Conservation (phyloP, 2,113 vertebrate genomes). For the Siniperca knerii region DNA sequence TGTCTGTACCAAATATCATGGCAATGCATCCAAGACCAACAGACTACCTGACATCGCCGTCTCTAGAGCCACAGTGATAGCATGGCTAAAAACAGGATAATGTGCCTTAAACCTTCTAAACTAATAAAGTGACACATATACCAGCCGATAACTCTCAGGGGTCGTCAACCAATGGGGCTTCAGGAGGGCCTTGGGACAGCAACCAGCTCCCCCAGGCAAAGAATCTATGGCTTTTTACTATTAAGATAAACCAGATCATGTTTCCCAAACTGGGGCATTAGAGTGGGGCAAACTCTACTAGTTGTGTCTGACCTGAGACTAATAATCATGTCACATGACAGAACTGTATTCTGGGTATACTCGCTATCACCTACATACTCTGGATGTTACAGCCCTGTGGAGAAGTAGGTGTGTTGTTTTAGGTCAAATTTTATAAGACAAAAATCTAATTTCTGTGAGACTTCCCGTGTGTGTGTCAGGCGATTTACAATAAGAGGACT, state of each 20-base stretch:
- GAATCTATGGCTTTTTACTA: constrained; percentile 66
- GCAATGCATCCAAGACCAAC: background rate
- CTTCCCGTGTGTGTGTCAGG: background rate
- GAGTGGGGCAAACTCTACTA: constrained; percentile 55
- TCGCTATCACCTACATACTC: background rate
- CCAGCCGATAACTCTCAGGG: constrained; percentile 30
- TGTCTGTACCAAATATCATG: background rate
- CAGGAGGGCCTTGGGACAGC: constrained; percentile 36
- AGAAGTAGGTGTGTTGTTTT: constrained; percentile 2
- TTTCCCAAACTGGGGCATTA: constrained; percentile 76
- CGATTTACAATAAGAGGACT: background rate
- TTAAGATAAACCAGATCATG: constrained; percentile 77
- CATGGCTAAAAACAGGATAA: constrained; percentile 7
- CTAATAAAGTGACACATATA: constrained; percentile 59
- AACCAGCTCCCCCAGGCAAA: constrained; percentile 42
- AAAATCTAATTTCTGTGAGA: background rate
- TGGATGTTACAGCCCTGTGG: background rate
- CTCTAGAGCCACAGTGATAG: background rate
- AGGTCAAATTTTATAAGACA: background rate
- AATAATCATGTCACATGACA: constrained; percentile 35
- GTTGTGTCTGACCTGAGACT: constrained; percentile 41
- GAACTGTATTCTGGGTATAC: constrained; percentile 4
- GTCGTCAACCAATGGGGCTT: constrained; percentile 36
- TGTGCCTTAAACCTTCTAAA: constrained; percentile 32
- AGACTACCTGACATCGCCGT: background rate